A percentile compares a stretch with the other conserved stretches of the same genome.
phyloP scores from a whole-genome alignment of 1,140 invertebrate species.

The Hetaerina americana region DNA sequence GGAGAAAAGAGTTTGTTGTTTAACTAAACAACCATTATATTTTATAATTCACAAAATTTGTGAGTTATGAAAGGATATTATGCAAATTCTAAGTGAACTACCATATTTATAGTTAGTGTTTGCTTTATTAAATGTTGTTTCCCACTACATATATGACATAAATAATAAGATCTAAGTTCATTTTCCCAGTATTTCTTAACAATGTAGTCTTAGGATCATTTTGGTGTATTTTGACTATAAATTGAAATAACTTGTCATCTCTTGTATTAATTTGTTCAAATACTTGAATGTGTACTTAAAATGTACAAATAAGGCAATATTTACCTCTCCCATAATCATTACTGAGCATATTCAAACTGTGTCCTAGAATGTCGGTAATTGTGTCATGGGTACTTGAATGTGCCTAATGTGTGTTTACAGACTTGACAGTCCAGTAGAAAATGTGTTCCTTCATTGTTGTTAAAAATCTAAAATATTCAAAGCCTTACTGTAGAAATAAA shows the following conservation, averaged over 20 bases:
- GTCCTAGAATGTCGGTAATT: not conserved
- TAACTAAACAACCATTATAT: constrained; percentile 1
- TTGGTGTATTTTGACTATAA: not conserved
- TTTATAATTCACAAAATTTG: constrained; percentile 1
- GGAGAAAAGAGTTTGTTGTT: not conserved
- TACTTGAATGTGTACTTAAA: not conserved
- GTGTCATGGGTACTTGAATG: not conserved
- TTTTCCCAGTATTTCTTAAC: not conserved
- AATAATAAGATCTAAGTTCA: not conserved
- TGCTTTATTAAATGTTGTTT: not conserved
- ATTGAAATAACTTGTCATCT: not conserved
- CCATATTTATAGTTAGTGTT: not conserved
- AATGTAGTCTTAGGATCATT: not conserved
- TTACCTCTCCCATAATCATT: not conserved
- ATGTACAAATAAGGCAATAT: not conserved
- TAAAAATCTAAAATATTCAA: not conserved
- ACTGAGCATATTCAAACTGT: not conserved
- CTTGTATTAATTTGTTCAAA: not conserved
- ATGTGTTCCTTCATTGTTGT: not conserved
- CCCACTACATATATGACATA: not conserved
- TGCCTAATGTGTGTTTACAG: not conserved
- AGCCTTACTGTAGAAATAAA: not conserved
- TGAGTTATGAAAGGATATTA: not conserved
- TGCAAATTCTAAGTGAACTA: not conserved
- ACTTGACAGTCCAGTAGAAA: not conserved